Percentiles rank a stretch among this genome's conserved stretches.
These are phyloP conservation scores for Mesodorylaimus sp. DNA, from an alignment of 2,888 invertebrate genomes.

Conservation along the genomic window DNA sequence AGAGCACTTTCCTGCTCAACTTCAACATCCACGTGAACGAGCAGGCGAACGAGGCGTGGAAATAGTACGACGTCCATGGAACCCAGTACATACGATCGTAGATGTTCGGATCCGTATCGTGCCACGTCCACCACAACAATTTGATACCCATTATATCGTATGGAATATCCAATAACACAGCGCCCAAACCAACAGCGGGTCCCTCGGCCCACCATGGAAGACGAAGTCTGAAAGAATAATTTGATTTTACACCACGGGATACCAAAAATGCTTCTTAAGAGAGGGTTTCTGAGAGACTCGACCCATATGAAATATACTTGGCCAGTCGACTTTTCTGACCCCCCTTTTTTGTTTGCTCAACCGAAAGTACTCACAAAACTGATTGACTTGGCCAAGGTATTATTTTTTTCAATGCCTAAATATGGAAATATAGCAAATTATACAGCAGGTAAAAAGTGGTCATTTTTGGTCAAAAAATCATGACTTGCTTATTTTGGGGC, in stretches of 20 bases:
- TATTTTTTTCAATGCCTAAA: too few species aligned
- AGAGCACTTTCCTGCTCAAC: constrained; percentile 41
- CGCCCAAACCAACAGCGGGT: constrained; percentile 45
- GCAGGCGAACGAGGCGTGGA: constrained; percentile 54
- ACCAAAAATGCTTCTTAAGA: too few species aligned
- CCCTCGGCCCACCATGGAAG: constrained; percentile 37
- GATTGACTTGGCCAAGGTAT: constrained; percentile 3
- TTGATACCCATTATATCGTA: constrained; percentile 60
- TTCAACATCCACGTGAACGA: constrained; percentile 49
- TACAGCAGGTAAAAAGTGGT: too few species aligned
- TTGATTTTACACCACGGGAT: neutral
- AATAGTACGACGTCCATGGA: constrained; percentile 64
- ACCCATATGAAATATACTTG: too few species aligned
- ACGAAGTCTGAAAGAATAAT: constrained; percentile 31
- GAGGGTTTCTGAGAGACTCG: too few species aligned
- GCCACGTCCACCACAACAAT: constrained; percentile 66
- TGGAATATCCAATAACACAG: constrained; percentile 54
- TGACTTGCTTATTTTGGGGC: too few species aligned
- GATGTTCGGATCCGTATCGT: constrained; percentile 42
- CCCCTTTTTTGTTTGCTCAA: too few species aligned
- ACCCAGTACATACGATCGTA: constrained; percentile 59
- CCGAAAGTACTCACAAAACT: too few species aligned
- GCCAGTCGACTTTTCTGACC: too few species aligned
- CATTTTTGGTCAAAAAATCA: too few species aligned
- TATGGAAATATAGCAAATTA: too few species aligned